Conservation (phyloP, 2,888 invertebrate species). For the Lapara coniferarum region DNA sequence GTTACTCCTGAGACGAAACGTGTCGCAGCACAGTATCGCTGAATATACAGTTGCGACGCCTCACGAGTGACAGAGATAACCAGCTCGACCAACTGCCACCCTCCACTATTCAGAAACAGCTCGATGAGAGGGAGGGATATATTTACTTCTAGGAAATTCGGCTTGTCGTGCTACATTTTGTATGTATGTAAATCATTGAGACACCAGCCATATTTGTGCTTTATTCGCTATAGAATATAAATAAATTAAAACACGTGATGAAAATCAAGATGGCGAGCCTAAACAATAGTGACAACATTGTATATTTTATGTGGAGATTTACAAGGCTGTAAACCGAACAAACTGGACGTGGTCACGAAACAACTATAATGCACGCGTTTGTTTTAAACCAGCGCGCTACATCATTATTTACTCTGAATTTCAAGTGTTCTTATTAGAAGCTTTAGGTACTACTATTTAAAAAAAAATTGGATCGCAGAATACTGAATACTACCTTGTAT, state of each 20-base stretch:
- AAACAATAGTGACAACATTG: constrained; percentile 68
- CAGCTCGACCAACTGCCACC: not conserved
- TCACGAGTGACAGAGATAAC: constrained; percentile 11
- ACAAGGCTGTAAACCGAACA: constrained; percentile 72
- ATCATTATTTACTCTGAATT: not conserved
- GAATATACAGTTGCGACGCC: not conserved
- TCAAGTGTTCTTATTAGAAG: not conserved
- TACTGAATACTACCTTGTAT: no score
- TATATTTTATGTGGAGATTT: constrained; percentile 75
- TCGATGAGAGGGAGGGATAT: constrained; percentile 14
- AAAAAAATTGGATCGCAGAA: no score
- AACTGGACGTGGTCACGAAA: constrained; percentile 68
- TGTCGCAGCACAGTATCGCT: not conserved
- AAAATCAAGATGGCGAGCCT: constrained; percentile 50
- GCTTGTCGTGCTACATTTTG: not conserved
- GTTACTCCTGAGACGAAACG: not conserved
- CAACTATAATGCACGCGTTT: constrained; percentile 37
- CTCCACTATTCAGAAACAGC: constrained; percentile 6
- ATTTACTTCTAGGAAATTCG: constrained; percentile 17
- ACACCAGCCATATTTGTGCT: not conserved
- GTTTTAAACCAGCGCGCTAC: constrained; percentile 2
- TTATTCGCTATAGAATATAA: constrained; percentile 16
- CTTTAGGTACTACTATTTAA: no score
- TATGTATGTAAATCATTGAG: not conserved
- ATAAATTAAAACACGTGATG: constrained; percentile 49